These are phyloP conservation scores for Petrocephalus schoutedeni DNA, from an alignment of 2,797 vertebrate genomes.

Conservation along the genomic window DNA sequence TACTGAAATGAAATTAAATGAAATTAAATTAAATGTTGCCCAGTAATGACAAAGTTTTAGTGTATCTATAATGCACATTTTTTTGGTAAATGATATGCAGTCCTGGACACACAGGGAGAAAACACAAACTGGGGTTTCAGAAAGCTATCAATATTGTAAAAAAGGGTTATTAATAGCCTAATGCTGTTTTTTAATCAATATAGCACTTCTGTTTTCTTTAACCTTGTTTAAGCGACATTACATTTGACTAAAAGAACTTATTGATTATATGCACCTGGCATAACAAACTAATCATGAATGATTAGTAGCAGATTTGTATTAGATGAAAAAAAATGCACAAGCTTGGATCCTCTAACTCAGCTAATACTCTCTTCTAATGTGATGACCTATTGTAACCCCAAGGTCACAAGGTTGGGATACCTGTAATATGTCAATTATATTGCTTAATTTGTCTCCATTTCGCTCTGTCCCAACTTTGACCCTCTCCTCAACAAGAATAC, in stretches of 20 bases:
- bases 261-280: neutral
- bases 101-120: neutral
- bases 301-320: constrained; percentile 5
- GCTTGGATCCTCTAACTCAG: constrained; percentile 30
- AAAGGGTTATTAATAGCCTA: neutral
- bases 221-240: constrained; percentile 1
- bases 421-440: constrained; percentile 68
- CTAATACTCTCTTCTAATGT: constrained; percentile 37
- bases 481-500: constrained; percentile 34
- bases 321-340: constrained; percentile 8
- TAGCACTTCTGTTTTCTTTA: neutral
- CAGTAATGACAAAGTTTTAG: neutral
- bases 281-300: constrained; percentile 8
- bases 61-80: neutral
- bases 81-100: neutral
- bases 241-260: neutral
- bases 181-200: neutral
- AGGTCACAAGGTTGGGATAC: constrained; percentile 57
- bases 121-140: neutral
- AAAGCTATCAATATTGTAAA: neutral
- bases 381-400: constrained; percentile 49
- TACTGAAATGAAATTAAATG: neutral
- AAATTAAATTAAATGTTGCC: neutral
- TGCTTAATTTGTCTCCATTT: constrained; percentile 72
- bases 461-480: constrained; percentile 56